Evolutionary conservation across 1,140 invertebrate genomes (phyloP), one percentile per base, ranked within the genome.

Genomic region (Choristoneura fumiferana): DNA sequence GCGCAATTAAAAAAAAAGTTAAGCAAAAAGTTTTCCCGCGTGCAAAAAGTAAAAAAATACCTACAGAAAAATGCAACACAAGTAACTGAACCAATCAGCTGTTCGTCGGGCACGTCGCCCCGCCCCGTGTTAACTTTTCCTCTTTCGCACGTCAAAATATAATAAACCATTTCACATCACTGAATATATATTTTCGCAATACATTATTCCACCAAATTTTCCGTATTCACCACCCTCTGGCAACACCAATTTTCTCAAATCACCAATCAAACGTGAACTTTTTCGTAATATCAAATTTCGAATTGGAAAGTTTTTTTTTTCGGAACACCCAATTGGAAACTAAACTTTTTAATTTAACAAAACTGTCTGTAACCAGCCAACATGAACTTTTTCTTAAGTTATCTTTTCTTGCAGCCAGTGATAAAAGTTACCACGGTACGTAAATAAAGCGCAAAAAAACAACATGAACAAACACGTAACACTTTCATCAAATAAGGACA

Each of bases 21-120:
- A 40, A 29, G 52, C 49, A 59, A 49, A 56, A 69, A 69, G 57
- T 60, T 64, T 61, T 61, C 53, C 43, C 29, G 33, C 29, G 38
- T 53, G 33, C 29, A 58, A 74, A 69, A 71, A 71, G 63, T 57
- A 64, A 69, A 85, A 87, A 78, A 83, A 84, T 86, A 88, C 81
- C 83, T 86, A 88, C 82, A 72, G 81, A 83, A 84, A 84, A 86
- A 80, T 73, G 72, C 71, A 76, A 84, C 79, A 85, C 84, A 83
- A 80, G 65, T 75, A 78, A 72, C 58, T 58, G 74, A 76, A 77
- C 85, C 85, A 88, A 88, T 86, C 83, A 84, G 83, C 77, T 83
- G 83, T 79, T 85, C 68, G 77, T 71, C 69, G 58, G 59, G 62
- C 36, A 35, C 69, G 67, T 69, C 71, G 81, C 82, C 76, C 81